Conservation (phyloP, 2,888 invertebrate genomes). For the Beris chalybata region DNA sequence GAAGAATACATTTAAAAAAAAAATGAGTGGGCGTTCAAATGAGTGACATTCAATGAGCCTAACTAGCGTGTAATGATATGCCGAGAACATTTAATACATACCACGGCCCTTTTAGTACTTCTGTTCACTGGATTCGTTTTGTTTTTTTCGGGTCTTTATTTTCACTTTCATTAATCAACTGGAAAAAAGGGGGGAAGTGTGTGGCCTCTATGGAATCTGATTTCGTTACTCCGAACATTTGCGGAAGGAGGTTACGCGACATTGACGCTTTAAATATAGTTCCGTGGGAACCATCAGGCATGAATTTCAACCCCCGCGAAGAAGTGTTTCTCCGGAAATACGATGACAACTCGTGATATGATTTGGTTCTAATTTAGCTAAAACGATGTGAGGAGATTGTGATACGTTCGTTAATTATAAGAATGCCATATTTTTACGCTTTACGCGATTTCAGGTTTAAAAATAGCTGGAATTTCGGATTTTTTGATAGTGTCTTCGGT, state of each 20-base stretch:
- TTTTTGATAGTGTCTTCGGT: too few relatives aligned
- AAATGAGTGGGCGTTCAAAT: constrained; percentile 21
- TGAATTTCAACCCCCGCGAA: constrained; percentile 28
- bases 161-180: constrained; percentile 29
- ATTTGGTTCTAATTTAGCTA: too few relatives aligned
- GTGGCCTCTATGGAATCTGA: neutral
- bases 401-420: too few relatives aligned
- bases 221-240: neutral
- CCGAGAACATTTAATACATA: neutral
- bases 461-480: too few relatives aligned
- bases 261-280: constrained; percentile 30
- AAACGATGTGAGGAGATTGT: too few relatives aligned
- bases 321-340: constrained; percentile 17
- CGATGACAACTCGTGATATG: too few relatives aligned
- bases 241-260: constrained; percentile 23
- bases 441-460: too few relatives aligned
- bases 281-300: constrained; percentile 23
- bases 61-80: constrained; percentile 27
- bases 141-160: neutral
- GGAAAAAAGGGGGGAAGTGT: constrained; percentile 24
- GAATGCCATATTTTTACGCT: too few relatives aligned
- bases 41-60: constrained; percentile 23
- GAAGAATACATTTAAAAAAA: neutral
- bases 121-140: neutral
- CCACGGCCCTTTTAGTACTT: too few relatives aligned